A percentile compares a stretch with the other conserved stretches of the same genome.
phyloP scores from a whole-genome alignment of 2,888 invertebrate genomes.

The Tiliacea citrago region DNA sequence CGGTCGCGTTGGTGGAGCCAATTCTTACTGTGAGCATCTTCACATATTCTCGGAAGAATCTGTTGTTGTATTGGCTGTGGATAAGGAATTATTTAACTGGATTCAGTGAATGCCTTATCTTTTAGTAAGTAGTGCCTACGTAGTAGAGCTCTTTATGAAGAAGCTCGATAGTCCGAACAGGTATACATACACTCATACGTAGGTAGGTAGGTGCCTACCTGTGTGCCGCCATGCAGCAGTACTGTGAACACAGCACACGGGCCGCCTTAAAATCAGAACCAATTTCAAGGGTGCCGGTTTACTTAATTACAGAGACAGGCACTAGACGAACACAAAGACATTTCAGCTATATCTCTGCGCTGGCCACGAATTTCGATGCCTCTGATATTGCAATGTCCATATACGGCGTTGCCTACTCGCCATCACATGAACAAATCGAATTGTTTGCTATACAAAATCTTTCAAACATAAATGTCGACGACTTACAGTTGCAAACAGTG shows the following conservation, averaged over 20 bases:
- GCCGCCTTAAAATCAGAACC: not conserved
- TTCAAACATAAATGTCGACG: not conserved
- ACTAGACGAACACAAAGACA: not conserved
- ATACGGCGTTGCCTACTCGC: too few species aligned
- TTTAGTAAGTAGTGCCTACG: too few species aligned
- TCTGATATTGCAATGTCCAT: too few species aligned
- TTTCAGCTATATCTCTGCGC: not conserved
- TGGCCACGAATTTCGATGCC: too few species aligned
- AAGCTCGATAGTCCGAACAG: too few species aligned
- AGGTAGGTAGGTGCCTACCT: not conserved
- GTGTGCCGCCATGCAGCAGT: not conserved
- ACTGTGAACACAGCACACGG: not conserved
- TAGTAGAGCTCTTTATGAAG: not conserved
- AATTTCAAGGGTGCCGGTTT: not conserved
- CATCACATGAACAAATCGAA: not conserved
- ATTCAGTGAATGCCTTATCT: not conserved
- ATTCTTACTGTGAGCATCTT: constrained; percentile 85
- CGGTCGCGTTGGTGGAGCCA: constrained; percentile 83
- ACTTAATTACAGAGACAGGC: too few species aligned
- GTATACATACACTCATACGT: not conserved
- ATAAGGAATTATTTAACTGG: not conserved
- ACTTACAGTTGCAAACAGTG: constrained; percentile 86
- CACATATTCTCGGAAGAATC: constrained; percentile 87
- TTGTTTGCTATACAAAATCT: not conserved
- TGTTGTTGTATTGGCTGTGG: constrained; percentile 86